Conservation (phyloP, 23 tunicate genomes). For the Styela clava region DNA sequence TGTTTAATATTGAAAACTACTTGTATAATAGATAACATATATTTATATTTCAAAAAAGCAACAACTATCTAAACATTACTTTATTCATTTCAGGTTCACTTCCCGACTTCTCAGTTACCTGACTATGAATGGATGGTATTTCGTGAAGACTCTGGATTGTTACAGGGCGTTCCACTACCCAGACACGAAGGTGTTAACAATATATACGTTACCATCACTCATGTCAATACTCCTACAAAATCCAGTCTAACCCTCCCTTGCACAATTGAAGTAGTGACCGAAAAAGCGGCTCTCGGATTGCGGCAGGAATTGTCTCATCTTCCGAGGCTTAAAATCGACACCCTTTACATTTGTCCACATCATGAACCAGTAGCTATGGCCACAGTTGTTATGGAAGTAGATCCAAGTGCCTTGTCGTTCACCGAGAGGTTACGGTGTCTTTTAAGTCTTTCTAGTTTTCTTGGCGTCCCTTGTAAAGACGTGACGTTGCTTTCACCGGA, state of each 20-base stretch:
- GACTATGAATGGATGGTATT: constrained; percentile 43
- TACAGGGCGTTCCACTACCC: constrained; percentile 65
- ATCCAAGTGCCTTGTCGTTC: background rate
- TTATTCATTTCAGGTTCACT: constrained; percentile 20
- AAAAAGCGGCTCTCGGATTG: background rate
- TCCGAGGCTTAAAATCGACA: background rate
- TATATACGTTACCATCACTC: background rate
- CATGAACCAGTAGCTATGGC: constrained; percentile 20
- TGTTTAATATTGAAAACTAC: too few species aligned
- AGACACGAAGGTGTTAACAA: constrained; percentile 30
- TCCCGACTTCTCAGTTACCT: constrained; percentile 3
- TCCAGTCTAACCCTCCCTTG: constrained; percentile 9
- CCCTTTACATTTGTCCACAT: constrained; percentile 7
- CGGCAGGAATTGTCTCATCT: background rate
- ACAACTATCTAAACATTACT: too few species aligned
- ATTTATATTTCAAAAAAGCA: too few species aligned
- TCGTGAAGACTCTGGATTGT: constrained; percentile 6
- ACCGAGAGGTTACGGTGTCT: constrained; percentile 6
- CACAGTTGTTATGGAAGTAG: background rate
- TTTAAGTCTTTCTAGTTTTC: background rate
- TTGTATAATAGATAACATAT: too few species aligned
- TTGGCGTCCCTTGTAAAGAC: background rate
- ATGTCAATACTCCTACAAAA: background rate
- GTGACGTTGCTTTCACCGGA: background rate
- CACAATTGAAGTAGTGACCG: constrained; percentile 3